Conservation (phyloP, 2,113 vertebrate genomes). For the Lophius piscatorius region DNA sequence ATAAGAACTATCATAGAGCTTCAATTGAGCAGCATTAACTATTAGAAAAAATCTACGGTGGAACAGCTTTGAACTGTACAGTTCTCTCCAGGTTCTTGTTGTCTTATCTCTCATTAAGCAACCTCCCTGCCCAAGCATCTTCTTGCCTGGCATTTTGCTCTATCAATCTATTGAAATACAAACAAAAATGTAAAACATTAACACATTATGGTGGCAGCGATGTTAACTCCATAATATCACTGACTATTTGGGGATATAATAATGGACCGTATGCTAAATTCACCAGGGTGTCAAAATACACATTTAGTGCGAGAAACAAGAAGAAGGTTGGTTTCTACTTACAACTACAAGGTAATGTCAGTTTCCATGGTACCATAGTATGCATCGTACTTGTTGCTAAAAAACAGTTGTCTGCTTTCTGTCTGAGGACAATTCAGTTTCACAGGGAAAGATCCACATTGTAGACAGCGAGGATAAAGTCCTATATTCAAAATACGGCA, state of each 20-base stretch:
- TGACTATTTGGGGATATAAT: constrained; percentile 9
- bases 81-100: constrained; percentile 9
- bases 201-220: too few species aligned
- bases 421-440: not conserved
- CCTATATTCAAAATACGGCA: too few species aligned
- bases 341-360: not conserved
- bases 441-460: not conserved
- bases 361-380: not conserved
- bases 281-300: constrained; percentile 3
- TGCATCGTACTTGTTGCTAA: not conserved
- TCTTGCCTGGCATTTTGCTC: constrained; percentile 4
- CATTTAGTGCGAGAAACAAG: not conserved
- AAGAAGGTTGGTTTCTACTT: constrained; percentile 1
- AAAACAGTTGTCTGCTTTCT: not conserved
- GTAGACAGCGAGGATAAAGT: not conserved
- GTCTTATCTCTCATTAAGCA: constrained; percentile 40
- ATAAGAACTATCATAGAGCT: not conserved
- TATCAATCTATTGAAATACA: constrained; percentile 11
- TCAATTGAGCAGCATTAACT: not conserved
- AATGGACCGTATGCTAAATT: constrained; percentile 26
- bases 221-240: too few species aligned
- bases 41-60: not conserved
- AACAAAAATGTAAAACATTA: constrained; percentile 14
- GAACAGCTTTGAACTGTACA: constrained; percentile 14
- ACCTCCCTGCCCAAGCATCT: constrained; percentile 1